These are phyloP conservation scores for Drosophila kohkoa DNA, from an alignment of 1,140 invertebrate genomes.

Conservation along the genomic window DNA sequence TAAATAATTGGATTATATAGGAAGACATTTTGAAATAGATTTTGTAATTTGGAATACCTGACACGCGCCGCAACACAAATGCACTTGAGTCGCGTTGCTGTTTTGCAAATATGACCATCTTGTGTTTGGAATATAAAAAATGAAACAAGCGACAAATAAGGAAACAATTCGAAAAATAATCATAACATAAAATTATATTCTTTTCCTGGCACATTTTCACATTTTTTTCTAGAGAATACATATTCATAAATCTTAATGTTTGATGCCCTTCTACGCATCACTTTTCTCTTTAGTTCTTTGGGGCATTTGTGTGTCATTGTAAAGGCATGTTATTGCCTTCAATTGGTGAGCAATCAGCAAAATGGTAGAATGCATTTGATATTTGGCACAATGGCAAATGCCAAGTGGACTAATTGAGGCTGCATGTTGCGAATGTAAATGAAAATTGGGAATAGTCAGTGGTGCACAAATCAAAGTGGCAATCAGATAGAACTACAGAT, in stretches of 20 bases:
- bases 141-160: not conserved
- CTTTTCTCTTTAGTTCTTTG: constrained; percentile 2
- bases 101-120: constrained; percentile 35
- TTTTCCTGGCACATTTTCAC: not conserved
- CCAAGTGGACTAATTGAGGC: constrained; percentile 48
- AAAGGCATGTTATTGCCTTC: constrained; percentile 34
- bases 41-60: constrained; percentile 31
- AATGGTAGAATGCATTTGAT: constrained; percentile 45
- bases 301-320: constrained; percentile 17
- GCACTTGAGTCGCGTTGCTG: constrained; percentile 48
- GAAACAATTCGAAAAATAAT: not conserved
- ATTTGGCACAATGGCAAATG: constrained; percentile 14
- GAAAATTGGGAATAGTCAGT: constrained; percentile 21
- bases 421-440: constrained; percentile 37
- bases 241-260: not conserved
- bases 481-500: constrained; percentile 72
- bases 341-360: constrained; percentile 37
- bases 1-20: constrained; percentile 35
- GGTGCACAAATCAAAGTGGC: constrained; percentile 54
- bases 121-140: constrained; percentile 28
- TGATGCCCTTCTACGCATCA: not conserved
- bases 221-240: constrained; percentile 3
- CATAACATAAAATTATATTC: not conserved
- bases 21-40: constrained; percentile 28
- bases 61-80: constrained; percentile 54